Percentiles rank a stretch among this genome's conserved stretches.
These are phyloP conservation scores for Centruroides vittatus DNA, from an alignment of 1,140 invertebrate species.

Conservation along the genomic window DNA sequence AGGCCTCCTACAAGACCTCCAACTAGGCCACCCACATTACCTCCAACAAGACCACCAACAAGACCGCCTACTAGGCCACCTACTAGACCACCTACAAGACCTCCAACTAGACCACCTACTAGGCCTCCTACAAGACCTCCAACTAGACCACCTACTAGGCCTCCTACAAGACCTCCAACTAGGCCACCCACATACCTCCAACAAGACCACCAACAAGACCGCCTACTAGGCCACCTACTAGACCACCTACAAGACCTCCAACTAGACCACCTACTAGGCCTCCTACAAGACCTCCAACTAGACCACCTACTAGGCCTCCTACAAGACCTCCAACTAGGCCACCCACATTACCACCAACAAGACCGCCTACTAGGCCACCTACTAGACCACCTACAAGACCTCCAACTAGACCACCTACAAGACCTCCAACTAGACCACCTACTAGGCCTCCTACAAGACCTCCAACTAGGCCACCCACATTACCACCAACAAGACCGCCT, in stretches of 20 bases:
- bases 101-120: not conserved
- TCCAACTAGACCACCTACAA: not conserved
- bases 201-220: not conserved
- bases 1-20: not conserved
- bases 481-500: not conserved
- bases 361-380: not conserved
- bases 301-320: not conserved
- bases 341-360: not conserved
- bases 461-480: not conserved
- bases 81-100: not conserved
- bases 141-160: slow-evolving; percentile 1
- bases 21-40: not conserved
- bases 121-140: not conserved
- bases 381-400: not conserved
- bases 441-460: not conserved
- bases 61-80: not conserved
- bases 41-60: not conserved
- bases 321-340: not conserved
- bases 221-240: not conserved
- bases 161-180: not conserved
- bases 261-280: not conserved
- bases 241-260: not conserved
- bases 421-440: no score
- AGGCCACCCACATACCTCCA: not conserved
- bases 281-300: not conserved